Percentiles rank a stretch among this genome's conserved stretches.
Evolutionary conservation across 1,140 invertebrate species (phyloP).

Genomic region (Hylaeus volcanicus): DNA sequence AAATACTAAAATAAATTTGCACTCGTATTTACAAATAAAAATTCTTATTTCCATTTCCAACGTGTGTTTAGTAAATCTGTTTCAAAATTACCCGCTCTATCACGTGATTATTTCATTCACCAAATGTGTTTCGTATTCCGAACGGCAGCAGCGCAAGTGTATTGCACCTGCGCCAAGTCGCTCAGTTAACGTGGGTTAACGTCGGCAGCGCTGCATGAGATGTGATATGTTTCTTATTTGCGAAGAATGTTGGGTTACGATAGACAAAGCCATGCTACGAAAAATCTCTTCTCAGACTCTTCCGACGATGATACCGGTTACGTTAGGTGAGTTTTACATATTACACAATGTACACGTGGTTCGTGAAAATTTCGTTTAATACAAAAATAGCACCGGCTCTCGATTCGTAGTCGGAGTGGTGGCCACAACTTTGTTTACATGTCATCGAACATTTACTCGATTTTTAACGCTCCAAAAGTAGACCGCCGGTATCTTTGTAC

Average conservation of each 20-base stretch:
- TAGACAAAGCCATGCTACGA: conserved; percentile 12
- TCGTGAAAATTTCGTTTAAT: neutral
- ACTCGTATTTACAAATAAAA: no score
- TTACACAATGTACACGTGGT: neutral
- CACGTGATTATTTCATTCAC: neutral
- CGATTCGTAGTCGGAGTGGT: neutral
- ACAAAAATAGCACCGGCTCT: conserved; percentile 18
- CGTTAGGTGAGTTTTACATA: conserved; percentile 29
- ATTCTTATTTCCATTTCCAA: no score
- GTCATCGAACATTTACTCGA: neutral
- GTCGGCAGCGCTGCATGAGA: conserved; percentile 6
- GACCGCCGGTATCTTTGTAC: no score
- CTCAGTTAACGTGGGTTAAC: neutral
- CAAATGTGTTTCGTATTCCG: conserved; percentile 3
- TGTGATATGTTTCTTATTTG: conserved; percentile 1
- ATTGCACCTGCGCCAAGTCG: conserved; percentile 29
- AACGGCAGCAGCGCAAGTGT: conserved; percentile 31
- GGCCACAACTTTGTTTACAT: conserved; percentile 51
- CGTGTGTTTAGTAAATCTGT: no score
- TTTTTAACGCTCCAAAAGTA: neutral
- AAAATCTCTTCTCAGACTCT: conserved; percentile 5
- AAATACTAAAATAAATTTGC: no score
- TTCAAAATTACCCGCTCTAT: conserved; percentile 20
- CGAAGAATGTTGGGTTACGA: conserved; percentile 30
- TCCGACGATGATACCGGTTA: conserved; percentile 53